Conservation (phyloP, 2,888 invertebrate genomes). For the Sphaerophoria rueppellii region DNA sequence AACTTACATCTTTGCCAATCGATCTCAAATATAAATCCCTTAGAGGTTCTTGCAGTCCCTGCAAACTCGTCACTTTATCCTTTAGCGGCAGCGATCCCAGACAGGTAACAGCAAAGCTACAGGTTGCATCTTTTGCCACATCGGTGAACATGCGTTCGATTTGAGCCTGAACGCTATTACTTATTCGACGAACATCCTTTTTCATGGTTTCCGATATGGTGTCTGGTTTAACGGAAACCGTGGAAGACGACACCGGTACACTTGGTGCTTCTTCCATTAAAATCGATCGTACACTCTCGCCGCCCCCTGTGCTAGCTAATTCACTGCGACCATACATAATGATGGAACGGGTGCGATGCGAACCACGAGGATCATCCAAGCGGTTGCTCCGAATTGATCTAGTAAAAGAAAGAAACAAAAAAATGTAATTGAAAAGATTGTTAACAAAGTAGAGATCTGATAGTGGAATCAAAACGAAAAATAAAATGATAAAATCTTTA, state of each 20-base stretch:
- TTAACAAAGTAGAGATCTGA: not conserved
- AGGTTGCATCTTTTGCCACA: conserved; percentile 86
- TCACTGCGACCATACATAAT: conserved; percentile 82
- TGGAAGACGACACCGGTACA: conserved; percentile 63
- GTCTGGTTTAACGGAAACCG: conserved; percentile 52
- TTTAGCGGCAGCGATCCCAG: conserved; percentile 91
- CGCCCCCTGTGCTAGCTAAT: conserved; percentile 79
- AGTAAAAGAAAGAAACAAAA: conserved; percentile 51
- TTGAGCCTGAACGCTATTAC: conserved; percentile 91
- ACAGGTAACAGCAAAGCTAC: conserved; percentile 89
- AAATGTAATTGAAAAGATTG: conserved; percentile 5
- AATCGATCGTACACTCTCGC: conserved; percentile 78
- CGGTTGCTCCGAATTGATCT: conserved; percentile 81
- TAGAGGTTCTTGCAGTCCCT: conserved; percentile 91
- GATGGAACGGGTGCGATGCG: conserved; percentile 81
- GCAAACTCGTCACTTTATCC: conserved; percentile 91
- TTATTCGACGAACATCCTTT: conserved; percentile 82
- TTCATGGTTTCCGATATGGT: conserved; percentile 77
- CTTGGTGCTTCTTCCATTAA: conserved; percentile 77
- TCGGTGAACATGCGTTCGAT: conserved; percentile 94
- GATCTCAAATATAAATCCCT: conserved; percentile 86
- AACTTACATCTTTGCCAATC: conserved; percentile 78
- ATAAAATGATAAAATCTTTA: conserved; percentile 49
- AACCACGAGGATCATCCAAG: conserved; percentile 81
- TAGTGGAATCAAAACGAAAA: conserved; percentile 41